Percentiles rank a stretch among this genome's conserved stretches.
Conservation (phyloP, 2,888 invertebrate genomes). For the Troides oblongomaculatus region DNA sequence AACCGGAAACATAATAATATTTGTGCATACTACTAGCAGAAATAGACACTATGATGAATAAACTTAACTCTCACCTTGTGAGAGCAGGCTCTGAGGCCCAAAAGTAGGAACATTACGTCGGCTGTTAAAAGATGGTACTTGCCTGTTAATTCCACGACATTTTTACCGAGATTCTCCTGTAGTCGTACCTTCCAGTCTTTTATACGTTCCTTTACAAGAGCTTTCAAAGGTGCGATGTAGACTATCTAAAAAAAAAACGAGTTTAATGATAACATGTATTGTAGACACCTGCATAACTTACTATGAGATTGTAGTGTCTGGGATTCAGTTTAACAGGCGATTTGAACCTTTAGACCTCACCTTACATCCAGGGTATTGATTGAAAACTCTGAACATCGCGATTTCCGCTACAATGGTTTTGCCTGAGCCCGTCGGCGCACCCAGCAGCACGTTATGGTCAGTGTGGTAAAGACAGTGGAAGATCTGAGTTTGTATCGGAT, state of each 20-base stretch:
- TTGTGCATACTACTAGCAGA: too few relatives aligned
- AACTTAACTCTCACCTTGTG: too few relatives aligned
- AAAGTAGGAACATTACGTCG: too few relatives aligned
- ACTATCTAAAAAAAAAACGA: slow-evolving; percentile 82
- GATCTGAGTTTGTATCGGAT: slow-evolving; percentile 99
- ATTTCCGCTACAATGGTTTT: slow-evolving; percentile 99
- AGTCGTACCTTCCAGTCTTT: slow-evolving; percentile 95
- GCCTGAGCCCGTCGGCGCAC: slow-evolving; percentile 98
- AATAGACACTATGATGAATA: too few relatives aligned
- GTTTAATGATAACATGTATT: too few relatives aligned
- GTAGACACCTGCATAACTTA: too few relatives aligned
- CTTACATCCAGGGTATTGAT: slow-evolving; percentile 88
- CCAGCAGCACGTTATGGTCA: slow-evolving; percentile 94
- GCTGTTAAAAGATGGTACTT: slow-evolving; percentile 43
- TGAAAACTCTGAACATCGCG: slow-evolving; percentile 96
- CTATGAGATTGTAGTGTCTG: too few relatives aligned
- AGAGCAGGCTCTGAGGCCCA: too few relatives aligned
- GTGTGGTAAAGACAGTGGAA: slow-evolving; percentile 98
- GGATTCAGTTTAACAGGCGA: too few relatives aligned
- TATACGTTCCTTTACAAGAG: slow-evolving; percentile 96
- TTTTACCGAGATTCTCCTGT: slow-evolving; percentile 85
- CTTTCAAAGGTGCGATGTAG: slow-evolving; percentile 99
- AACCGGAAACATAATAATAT: too few relatives aligned
- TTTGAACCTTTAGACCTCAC: slow-evolving; percentile 51
- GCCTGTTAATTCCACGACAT: slow-evolving; percentile 97